A percentile compares a stretch with the other conserved stretches of the same genome.
These are phyloP conservation scores for Microcebus jonahi DNA, from an alignment of 2,113 vertebrate genomes.

Conservation along the genomic window DNA sequence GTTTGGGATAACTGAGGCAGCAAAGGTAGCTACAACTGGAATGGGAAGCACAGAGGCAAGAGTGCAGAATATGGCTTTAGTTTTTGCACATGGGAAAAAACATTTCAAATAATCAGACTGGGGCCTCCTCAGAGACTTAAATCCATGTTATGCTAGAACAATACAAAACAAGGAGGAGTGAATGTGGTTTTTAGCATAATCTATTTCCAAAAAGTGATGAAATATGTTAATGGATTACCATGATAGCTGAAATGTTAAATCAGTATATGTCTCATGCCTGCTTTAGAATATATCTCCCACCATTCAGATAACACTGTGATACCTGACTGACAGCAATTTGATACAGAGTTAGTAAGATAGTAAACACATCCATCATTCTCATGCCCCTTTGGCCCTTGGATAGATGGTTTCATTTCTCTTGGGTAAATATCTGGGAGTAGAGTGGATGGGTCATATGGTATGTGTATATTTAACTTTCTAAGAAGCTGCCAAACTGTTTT, in stretches of 20 bases:
- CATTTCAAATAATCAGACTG: neutral
- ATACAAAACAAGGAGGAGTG: neutral
- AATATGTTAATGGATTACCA: neutral
- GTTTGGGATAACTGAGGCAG: neutral
- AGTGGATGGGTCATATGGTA: neutral
- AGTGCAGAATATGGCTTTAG: neutral
- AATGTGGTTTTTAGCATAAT: neutral
- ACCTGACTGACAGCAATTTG: neutral
- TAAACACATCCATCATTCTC: neutral
- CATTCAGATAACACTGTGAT: neutral
- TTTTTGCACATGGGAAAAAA: neutral
- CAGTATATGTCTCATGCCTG: neutral
- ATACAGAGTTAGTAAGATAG: neutral
- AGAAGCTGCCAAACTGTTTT: slow-evolving; percentile 13
- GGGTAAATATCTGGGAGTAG: neutral
- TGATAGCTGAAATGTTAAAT: neutral
- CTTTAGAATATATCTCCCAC: neutral
- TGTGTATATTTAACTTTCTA: neutral
- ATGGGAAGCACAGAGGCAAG: neutral
- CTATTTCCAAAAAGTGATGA: neutral
- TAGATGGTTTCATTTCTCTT: neutral
- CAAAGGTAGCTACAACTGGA: neutral
- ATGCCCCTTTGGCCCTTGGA: neutral
- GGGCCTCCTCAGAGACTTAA: neutral
- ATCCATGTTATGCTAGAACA: neutral